Evolutionary conservation across 2,888 invertebrate species (phyloP).

Genomic region (Quadroppia sp.): DNA sequence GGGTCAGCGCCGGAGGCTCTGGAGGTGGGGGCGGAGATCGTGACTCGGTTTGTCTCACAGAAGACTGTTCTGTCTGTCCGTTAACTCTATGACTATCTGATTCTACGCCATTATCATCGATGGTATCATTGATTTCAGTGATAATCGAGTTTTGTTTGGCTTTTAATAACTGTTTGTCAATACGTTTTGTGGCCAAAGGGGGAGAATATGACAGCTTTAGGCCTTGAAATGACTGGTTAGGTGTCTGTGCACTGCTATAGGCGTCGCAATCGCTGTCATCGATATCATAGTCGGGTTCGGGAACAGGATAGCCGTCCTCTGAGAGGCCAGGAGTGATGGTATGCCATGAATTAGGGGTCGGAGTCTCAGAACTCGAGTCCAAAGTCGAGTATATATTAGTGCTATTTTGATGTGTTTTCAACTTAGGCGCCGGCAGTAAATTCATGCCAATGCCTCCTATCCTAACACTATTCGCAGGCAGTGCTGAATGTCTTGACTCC

Average conservation of each 20-base stretch:
- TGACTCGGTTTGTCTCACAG: not conserved
- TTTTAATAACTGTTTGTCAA: not conserved
- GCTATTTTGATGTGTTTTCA: not conserved
- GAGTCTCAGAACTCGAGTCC: slow-evolving; percentile 44
- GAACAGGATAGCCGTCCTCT: slow-evolving; percentile 43
- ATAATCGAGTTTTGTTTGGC: not conserved
- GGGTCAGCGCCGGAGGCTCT: slow-evolving; percentile 39
- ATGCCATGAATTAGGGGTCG: slow-evolving; percentile 43
- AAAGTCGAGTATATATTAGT: slow-evolving; percentile 42
- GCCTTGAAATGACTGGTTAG: slow-evolving; percentile 29
- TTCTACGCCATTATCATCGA: no score
- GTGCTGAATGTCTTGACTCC: not conserved
- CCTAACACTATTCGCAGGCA: slow-evolving; percentile 42
- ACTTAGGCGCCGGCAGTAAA: slow-evolving; percentile 21
- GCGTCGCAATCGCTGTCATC: slow-evolving; percentile 45
- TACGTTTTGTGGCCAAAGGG: slow-evolving; percentile 27
- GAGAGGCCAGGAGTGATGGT: slow-evolving; percentile 41
- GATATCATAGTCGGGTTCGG: slow-evolving; percentile 48
- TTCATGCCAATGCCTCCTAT: slow-evolving; percentile 46
- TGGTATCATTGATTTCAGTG: no score
- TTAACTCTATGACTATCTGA: not conserved
- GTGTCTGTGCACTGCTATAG: slow-evolving; percentile 19
- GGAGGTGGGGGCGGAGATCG: slow-evolving; percentile 31
- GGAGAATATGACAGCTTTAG: slow-evolving; percentile 46
- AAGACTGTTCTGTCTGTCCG: not conserved